Evolutionary conservation across 2,797 vertebrate genomes (phyloP).

Genomic region (Salmo trutta): DNA sequence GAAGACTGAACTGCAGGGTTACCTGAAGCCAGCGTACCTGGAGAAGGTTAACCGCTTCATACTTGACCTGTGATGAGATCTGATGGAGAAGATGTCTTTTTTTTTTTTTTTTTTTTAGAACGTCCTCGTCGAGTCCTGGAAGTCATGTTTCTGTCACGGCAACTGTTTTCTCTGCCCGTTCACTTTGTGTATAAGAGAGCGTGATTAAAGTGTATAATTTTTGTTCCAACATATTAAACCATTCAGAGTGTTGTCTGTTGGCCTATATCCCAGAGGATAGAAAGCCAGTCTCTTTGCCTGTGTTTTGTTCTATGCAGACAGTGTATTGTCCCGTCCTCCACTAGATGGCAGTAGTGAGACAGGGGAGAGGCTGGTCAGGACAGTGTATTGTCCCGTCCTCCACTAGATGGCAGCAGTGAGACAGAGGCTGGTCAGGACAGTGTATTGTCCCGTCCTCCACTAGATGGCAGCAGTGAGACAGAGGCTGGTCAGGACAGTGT

Average conservation of each 20-base stretch:
- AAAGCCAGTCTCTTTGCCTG: no score
- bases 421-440: no score
- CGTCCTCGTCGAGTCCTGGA: slow-evolving; percentile 18
- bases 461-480: no score
- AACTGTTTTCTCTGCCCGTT: slow-evolving; percentile 1
- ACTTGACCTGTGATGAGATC: slow-evolving; percentile 57
- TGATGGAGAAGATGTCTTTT: neutral
- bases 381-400: no score
- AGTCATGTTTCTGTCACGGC: slow-evolving; percentile 8
- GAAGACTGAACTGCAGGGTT: slow-evolving; percentile 85
- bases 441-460: no score
- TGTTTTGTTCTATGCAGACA: neutral
- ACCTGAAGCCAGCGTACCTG: slow-evolving; percentile 85
- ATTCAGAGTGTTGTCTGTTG: neutral
- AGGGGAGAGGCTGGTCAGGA: neutral
- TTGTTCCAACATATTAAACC: slow-evolving; percentile 27
- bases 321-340: slow-evolving; percentile 21
- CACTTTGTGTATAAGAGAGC: slow-evolving; percentile 5
- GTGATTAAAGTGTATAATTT: slow-evolving; percentile 26
- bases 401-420: no score
- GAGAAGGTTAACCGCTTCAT: slow-evolving; percentile 84
- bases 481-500: no score
- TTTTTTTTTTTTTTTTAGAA: no score
- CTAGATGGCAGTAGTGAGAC: slow-evolving; percentile 72
- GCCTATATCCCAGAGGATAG: neutral